Percentiles rank a stretch among this genome's conserved stretches.
Conservation (phyloP, 2,888 invertebrate species). For the Xylota sylvarum region DNA sequence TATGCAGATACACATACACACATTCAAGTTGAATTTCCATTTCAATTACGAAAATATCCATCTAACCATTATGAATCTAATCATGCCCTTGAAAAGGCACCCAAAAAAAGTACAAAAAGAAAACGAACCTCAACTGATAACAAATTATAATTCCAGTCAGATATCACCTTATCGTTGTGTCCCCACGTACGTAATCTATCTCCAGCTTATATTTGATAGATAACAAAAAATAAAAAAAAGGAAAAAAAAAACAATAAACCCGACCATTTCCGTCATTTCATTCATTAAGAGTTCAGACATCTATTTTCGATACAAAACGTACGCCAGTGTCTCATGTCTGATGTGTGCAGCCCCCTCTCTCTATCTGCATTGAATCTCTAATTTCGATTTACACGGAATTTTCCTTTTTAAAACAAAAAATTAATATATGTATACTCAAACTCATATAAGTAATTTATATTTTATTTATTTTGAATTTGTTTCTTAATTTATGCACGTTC, state of each 20-base stretch:
- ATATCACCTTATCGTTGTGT: slow-evolving; percentile 25
- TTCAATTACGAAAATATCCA: neutral
- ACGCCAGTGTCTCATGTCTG: neutral
- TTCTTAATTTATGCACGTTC: slow-evolving; percentile 40
- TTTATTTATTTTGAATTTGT: slow-evolving; percentile 7
- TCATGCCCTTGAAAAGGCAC: slow-evolving; percentile 4
- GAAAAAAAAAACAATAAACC: neutral
- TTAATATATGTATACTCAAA: neutral
- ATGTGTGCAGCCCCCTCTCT: neutral
- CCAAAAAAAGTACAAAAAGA: neutral
- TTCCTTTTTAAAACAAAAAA: neutral
- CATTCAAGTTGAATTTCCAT: neutral
- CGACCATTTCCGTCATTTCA: slow-evolving; percentile 10
- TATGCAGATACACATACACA: no score
- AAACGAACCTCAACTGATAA: slow-evolving; percentile 3
- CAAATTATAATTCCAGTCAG: slow-evolving; percentile 44
- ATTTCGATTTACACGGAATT: slow-evolving; percentile 24
- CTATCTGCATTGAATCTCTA: slow-evolving; percentile 22
- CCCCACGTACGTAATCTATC: neutral
- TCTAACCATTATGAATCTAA: neutral
- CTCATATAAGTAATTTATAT: slow-evolving; percentile 2
- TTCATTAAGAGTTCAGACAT: neutral
- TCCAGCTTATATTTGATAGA: slow-evolving; percentile 3
- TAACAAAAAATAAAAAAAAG: neutral
- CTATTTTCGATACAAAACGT: neutral